A percentile compares a stretch with the other conserved stretches of the same genome.
These are phyloP conservation scores for Drosophila watanabei DNA, from an alignment of 1,140 invertebrate species.

Conservation along the genomic window DNA sequence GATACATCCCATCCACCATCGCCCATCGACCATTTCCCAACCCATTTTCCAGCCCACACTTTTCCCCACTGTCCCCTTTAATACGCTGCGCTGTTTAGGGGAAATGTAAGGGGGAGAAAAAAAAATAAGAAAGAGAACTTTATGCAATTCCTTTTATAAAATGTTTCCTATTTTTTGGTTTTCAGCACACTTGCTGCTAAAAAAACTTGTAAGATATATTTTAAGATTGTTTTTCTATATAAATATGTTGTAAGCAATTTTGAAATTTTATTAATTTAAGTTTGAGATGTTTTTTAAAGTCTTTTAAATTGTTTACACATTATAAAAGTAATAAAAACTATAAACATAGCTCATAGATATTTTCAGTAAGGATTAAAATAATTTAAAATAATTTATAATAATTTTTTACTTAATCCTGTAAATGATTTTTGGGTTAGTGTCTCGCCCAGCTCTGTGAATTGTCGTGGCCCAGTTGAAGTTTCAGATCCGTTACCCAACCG, in stretches of 20 bases:
- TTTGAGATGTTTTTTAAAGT: background rate
- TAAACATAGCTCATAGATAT: background rate
- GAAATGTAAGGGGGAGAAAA: slow-evolving; percentile 11
- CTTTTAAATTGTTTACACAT: background rate
- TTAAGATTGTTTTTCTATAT: background rate
- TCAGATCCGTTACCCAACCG: slow-evolving; percentile 48
- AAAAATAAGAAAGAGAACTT: slow-evolving; percentile 47
- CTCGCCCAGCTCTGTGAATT: background rate
- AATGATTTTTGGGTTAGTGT: background rate
- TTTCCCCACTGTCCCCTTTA: slow-evolving; percentile 46
- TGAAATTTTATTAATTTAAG: background rate
- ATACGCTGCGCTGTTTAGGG: slow-evolving; percentile 61
- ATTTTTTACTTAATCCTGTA: background rate
- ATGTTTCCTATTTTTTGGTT: slow-evolving; percentile 68
- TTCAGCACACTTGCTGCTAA: background rate
- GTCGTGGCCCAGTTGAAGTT: slow-evolving; percentile 39
- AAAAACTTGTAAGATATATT: background rate
- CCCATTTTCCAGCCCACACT: slow-evolving; percentile 16
- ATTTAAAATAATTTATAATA: background rate
- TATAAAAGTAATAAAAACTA: background rate
- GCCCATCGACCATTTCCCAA: background rate
- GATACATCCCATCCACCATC: slow-evolving; percentile 37
- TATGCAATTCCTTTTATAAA: slow-evolving; percentile 81
- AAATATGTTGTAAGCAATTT: background rate
- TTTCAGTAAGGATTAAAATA: background rate